A percentile compares a stretch with the other conserved stretches of the same genome.
Conservation (phyloP, 2,113 vertebrate genomes). For the Loxodonta africana region DNA sequence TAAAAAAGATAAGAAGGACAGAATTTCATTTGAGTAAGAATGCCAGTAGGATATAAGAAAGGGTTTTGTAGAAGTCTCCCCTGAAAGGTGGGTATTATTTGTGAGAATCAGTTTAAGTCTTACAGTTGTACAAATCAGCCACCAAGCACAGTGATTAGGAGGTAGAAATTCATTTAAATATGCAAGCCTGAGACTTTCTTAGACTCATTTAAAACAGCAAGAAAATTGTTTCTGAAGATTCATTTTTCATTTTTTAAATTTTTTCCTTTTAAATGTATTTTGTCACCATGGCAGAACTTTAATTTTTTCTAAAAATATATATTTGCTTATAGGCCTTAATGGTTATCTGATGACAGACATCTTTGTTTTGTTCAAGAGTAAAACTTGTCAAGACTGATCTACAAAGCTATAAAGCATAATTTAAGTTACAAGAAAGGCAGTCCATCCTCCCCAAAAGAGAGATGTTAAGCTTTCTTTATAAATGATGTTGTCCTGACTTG, state of each 20-base stretch:
- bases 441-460: neutral
- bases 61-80: neutral
- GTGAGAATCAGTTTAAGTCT: neutral
- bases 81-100: neutral
- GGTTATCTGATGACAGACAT: neutral
- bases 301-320: neutral
- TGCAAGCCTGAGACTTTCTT: neutral
- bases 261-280: neutral
- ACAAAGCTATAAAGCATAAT: neutral
- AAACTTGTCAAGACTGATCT: constrained; percentile 2
- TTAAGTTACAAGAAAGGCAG: neutral
- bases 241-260: neutral
- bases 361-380: constrained; percentile 27
- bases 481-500: neutral
- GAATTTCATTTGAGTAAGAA: neutral
- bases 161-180: constrained; percentile 7
- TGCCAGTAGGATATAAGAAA: neutral
- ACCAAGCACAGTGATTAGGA: neutral
- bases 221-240: neutral
- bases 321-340: constrained; percentile 6
- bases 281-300: neutral
- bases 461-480: constrained; percentile 9
- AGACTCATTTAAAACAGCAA: neutral
- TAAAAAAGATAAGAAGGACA: neutral
- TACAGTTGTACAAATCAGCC: constrained; percentile 4